Evolutionary conservation across 2,797 vertebrate genomes (phyloP).

Genomic region (Dipus sagitta): DNA sequence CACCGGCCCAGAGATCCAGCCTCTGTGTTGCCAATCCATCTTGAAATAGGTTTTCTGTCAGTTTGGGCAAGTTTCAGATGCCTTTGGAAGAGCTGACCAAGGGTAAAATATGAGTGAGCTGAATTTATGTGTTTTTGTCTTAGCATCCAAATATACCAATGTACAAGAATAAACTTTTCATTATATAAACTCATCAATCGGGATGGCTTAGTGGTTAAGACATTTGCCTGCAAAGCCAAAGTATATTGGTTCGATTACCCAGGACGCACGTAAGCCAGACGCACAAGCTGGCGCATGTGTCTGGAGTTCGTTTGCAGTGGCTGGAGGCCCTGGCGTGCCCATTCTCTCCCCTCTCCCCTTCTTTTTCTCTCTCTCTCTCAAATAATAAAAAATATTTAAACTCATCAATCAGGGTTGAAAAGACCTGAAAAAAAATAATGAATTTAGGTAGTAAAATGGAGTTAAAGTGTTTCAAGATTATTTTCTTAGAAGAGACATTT

Average conservation of each 20-base stretch:
- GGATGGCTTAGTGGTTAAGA: no score
- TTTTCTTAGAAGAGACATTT: neutral
- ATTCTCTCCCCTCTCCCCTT: no score
- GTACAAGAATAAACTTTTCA: constrained; percentile 32
- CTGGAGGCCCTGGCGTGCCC: no score
- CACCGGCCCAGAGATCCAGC: no score
- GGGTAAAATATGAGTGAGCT: constrained; percentile 21
- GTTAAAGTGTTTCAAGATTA: constrained; percentile 14
- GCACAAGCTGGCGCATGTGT: no score
- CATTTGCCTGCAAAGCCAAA: no score
- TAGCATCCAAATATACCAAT: constrained; percentile 52
- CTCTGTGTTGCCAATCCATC: no score
- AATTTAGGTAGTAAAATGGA: constrained; percentile 31
- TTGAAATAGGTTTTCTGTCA: no score
- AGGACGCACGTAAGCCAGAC: no score
- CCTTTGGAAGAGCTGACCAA: constrained; percentile 48
- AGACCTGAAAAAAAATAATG: constrained; percentile 26
- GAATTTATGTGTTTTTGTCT: constrained; percentile 52
- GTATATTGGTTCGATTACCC: no score
- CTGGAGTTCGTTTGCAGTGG: no score
- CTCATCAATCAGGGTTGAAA: constrained; percentile 13
- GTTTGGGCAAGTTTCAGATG: constrained; percentile 44
- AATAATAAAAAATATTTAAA: neutral
- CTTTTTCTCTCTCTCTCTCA: no score
- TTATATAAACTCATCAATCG: constrained; percentile 40